Base-by-base conservation (phyloP, 2,113 vertebrate genomes). In the Paedocypris sp. region DNA sequence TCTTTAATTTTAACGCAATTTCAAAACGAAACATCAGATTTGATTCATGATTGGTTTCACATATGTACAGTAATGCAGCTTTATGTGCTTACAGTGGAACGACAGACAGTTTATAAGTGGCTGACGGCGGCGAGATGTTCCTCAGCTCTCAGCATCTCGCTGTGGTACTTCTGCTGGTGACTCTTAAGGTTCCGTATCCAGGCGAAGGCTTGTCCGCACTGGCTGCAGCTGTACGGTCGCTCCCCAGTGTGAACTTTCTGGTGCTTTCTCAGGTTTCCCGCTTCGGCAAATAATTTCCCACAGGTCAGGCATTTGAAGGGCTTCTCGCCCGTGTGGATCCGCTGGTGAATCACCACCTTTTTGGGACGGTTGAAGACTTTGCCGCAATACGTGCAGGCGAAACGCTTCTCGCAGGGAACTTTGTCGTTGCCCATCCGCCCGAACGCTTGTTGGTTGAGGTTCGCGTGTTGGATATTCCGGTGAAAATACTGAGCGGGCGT, bases 341-440 rank as follows among this genome's bases (percentile, higher is more conserved):
- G 72, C n/a, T 84, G 82, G 66, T 85, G 83, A 45, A 84, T 85
- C 49, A 84, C 81, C 57, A 85, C 76, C 56, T 85, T 85, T 62
- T 83, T 84, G 10, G 83, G 81, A 11, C 82, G 74, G 54, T 84
- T 82, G 23, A 84, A 84, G 15, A 77, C 78, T 53, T 86, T 86
- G 15, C 83, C 82, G 5, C 83, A 84, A 53, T 75, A 81, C 18
- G 70, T 77, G 66, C 83, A 84, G 12, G 77, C 74, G 39, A 85
- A 83, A 15, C 80, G 77, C 32, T 81, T 79, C 6, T 85, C 80
- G n/a, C 73, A 74, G 19, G 64, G n/a, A 20, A 60, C 42, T 2
- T 64, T 41, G 4, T 68, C 70, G 4, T 41, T 41, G 29, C 39
- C 59, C 25, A 53, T 58, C 15, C 29, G 32, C n/a, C 15, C 23